phyloP scores from a whole-genome alignment of 2,113 vertebrate genomes.

The Meleagris gallopavo region DNA sequence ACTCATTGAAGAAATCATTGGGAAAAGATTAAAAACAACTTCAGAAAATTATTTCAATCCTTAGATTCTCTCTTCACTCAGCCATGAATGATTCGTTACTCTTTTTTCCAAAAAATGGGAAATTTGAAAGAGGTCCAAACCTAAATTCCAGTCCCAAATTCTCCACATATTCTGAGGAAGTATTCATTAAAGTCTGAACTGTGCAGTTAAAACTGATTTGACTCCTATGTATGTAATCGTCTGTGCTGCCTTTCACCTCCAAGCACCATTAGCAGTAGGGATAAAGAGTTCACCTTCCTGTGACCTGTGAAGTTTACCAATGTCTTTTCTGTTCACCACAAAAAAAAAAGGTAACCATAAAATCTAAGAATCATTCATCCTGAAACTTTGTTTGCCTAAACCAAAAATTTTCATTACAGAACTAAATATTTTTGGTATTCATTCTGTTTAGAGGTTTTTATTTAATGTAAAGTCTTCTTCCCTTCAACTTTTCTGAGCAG shows the following conservation, averaged over 20 bases:
- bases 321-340: neutral
- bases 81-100: neutral
- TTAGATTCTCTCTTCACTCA: neutral
- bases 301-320: neutral
- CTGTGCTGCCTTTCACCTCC: too few relatives aligned
- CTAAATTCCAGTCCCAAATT: constrained; percentile 12
- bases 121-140: neutral
- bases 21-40: neutral
- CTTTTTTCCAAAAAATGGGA: neutral
- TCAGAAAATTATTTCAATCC: neutral
- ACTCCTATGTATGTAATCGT: neutral
- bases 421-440: neutral
- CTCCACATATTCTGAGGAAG: neutral
- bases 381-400: neutral
- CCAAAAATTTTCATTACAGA: neutral
- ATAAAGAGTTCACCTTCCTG: neutral
- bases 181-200: neutral
- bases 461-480: neutral
- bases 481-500: neutral
- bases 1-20: neutral
- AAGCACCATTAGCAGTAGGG: accelerated
- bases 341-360: neutral
- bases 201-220: neutral
- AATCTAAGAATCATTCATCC: neutral
- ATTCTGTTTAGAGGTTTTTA: too few relatives aligned